Base-by-base conservation (phyloP, 2,797 vertebrate species). In the Delichon dasypus region DNA sequence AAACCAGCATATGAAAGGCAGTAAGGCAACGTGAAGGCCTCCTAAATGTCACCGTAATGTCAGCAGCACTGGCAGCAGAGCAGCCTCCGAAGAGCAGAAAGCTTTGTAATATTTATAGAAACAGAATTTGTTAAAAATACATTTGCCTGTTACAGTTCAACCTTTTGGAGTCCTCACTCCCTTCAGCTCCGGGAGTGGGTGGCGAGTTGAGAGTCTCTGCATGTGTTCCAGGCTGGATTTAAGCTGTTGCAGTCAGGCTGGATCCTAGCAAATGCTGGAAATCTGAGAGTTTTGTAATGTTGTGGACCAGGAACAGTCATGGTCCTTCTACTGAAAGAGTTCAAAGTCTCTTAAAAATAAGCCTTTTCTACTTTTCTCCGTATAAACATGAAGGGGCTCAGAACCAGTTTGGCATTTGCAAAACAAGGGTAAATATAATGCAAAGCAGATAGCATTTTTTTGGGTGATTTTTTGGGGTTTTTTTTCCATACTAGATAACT, bases 11-110 rank as follows among this genome's bases (percentile, higher is more conserved):
- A 91, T 40, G 86, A 96, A 94, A 97, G 96, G 91, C 96, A 95
- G 84, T 48, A 78, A 95, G 96, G 96, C 96, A 90, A 88, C 13
- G 91, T 76, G 88, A 76, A 95, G 95, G 95, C 94, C 93, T 96
- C 95, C 95, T 97, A 98, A 98, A 98, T 98, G 98, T 98, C 98
- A 98, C 93, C 44, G 51, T 98, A 98, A 98, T 98, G 98, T 98
- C 98, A 98, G 92, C 97, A 93, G 96, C 82, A 47, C 91, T 94
- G 97, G 93, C 95, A 86, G 96, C 95, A 91, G 65, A 94, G 94
- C 81, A 81, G 91, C 84, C 95, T 96, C 98, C 67, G 66, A 95
- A 95, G 94, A 97, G 93, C 97, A 96, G 91, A 95, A 91, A 96
- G 95, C 94, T 95, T 95, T 97, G 96, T 89, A 96, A 97, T 97